Conservation (phyloP, 2,888 invertebrate species). For the Tetragnatha montana region DNA sequence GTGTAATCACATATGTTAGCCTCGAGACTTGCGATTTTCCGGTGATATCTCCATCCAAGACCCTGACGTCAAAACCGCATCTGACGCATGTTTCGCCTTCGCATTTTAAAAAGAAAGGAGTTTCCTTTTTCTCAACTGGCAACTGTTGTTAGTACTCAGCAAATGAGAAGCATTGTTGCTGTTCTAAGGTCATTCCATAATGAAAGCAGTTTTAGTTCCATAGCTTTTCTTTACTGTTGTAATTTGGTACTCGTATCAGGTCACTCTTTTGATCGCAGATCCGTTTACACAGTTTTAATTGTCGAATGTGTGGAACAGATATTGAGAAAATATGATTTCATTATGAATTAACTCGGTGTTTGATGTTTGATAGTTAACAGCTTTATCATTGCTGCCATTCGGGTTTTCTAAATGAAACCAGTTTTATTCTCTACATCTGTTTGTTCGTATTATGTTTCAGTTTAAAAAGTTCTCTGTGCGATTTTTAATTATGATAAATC, state of each 20-base stretch:
- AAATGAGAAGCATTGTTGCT: neutral
- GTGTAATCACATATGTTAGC: neutral
- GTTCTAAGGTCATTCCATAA: neutral
- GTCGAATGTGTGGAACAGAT: no score
- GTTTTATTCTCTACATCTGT: no score
- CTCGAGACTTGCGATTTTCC: neutral
- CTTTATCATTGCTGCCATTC: no score
- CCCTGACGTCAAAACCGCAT: conserved; percentile 11
- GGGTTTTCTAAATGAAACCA: no score
- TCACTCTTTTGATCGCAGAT: neutral
- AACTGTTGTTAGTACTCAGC: neutral
- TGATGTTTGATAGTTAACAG: no score
- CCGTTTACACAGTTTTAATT: neutral
- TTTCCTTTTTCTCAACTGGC: neutral
- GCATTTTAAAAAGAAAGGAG: neutral
- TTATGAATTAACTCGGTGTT: no score
- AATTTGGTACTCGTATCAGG: neutral
- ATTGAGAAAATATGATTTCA: no score
- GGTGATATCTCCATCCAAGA: conserved; percentile 14
- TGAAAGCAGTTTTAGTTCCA: neutral
- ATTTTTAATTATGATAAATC: no score
- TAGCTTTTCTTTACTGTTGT: neutral
- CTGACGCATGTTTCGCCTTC: conserved; percentile 28
- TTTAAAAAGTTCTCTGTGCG: no score
- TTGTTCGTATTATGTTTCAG: no score